Evolutionary conservation across 2,113 vertebrate species (phyloP), one percentile per base, ranked within the genome.

Genomic region (Grallaria varia): DNA sequence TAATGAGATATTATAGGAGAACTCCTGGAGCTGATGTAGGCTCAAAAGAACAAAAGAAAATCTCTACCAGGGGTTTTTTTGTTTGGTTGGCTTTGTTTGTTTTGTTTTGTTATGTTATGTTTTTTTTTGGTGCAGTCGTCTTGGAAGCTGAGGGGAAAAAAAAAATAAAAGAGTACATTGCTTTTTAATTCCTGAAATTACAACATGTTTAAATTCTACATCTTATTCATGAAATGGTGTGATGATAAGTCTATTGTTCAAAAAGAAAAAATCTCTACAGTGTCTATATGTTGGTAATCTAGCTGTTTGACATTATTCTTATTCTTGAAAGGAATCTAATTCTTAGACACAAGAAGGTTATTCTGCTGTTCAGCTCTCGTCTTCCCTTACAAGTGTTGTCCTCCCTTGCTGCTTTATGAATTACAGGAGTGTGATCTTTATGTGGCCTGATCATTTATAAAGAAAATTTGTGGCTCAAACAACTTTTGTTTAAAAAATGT

Each of bases 291-390:
- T 92, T 92, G 84, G 53, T 60, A 84, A 94, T 75, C 62, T 91
- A 96, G 56, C 59, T 97, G 67, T 96, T 95, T 96, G 52, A 76
- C 81, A 91, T 84, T 84, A 71, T 53, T 72, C 27, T 87, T 94
- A 58, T 89, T 96, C 83, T 94, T 96, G 89, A 94, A 94, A 96
- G n/a, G 40, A 94, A 93, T 89, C 12, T 93, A 89, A 96, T 84
- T 96, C 78, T 94, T 83, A 91, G 87, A 73, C 50, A 81, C 50
- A 93, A 84, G 68, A 83, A 80, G 20, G 45, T 60, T 93, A 89
- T 58, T 93, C 63, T 94, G 55, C 31, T 89, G 30, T 87, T 93
- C 82, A 93, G 28, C 50, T 78, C 25, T 93, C 50, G 71, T 69
- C 63, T 69, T 42, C 75, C 31, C 73, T 87, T 84, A 40, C 8